A percentile compares a stretch with the other conserved stretches of the same genome.
phyloP scores from a whole-genome alignment of 2,113 vertebrate genomes.

The Paramisgurnus dabryanus region DNA sequence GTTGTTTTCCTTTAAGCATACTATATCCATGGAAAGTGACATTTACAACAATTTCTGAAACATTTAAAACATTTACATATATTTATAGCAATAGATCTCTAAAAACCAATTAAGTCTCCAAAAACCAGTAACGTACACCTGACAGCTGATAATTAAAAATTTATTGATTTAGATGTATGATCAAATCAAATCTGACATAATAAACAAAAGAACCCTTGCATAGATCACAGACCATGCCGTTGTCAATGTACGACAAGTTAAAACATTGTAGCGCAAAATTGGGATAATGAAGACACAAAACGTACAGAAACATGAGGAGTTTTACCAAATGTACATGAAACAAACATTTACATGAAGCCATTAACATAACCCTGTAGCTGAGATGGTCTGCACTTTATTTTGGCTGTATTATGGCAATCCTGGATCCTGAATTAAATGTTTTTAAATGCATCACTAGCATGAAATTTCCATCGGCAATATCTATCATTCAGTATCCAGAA shows the following conservation, averaged over 20 bases:
- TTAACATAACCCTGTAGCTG: constrained; percentile 11
- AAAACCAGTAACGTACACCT: constrained; percentile 40
- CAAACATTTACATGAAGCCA: constrained; percentile 38
- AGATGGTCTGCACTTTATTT: constrained; percentile 10
- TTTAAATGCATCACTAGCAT: background rate
- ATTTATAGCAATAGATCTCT: too few relatives aligned
- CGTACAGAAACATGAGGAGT: constrained; percentile 62
- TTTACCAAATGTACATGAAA: constrained; percentile 63
- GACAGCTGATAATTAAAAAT: constrained; percentile 92
- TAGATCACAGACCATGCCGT: constrained; percentile 93
- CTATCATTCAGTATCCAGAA: constrained; percentile 29
- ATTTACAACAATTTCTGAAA: too few relatives aligned
- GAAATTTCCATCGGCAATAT: constrained; percentile 6
- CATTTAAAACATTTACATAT: too few relatives aligned
- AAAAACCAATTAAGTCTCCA: background rate
- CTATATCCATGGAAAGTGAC: too few relatives aligned
- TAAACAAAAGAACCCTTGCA: constrained; percentile 84
- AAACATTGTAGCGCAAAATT: constrained; percentile 70
- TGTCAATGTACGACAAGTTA: constrained; percentile 79
- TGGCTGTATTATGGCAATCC: constrained; percentile 17
- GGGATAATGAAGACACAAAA: constrained; percentile 59
- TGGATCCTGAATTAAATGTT: background rate
- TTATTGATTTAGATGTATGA: constrained; percentile 91
- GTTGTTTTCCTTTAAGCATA: too few relatives aligned
- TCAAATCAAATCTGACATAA: constrained; percentile 87